Base-by-base conservation (phyloP, 37 sponge, comb jelly and placozoan genomes). In the Oscarella lobularis region DNA sequence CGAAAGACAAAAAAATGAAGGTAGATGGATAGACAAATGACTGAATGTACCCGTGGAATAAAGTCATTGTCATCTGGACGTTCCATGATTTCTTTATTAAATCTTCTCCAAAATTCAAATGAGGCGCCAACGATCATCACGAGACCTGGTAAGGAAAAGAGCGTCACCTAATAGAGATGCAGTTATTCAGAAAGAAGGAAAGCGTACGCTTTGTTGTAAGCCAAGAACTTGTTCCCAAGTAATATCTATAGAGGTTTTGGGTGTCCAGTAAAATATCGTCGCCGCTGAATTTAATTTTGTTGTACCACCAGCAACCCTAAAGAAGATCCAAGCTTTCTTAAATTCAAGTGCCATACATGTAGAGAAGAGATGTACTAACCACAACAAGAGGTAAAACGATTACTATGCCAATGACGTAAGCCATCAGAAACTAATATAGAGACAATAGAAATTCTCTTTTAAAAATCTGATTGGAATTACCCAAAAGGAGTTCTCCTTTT, bases 261-360 rank as follows among this genome's bases (percentile, higher is more conserved):
- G 96, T 95, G 48, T 87, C 79, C 9, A 90, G 41, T 5, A 90
- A 81, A 32, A 96, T 77, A 39, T 96, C 84, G 66, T 92, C 82
- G 0, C 80, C 36, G 30, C 81, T 75, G 66, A 90, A 96, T 77
- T 90, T 92, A 66, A 92, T 83, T 38, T 89, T 85, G 32, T 86
- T 65, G 76, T 90, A 90, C 98, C 98, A 96, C 98, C 98, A 96
- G 9, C 76, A 66, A 33, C 95, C 95, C 90, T 85, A 35, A 1
- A 41, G 2, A 68, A 29, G 1, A 41, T n/a, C n/a, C n/a, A n/a
- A n/a, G n/a, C n/a, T n/a, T n/a, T n/a, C n/a, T n/a, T n/a, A n/a
- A n/a, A n/a, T n/a, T n/a, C n/a, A n/a, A n/a, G n/a, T n/a, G 35
- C 60, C 65, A 35, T 76, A 78, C 9, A 33, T 38, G 35, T 71